Conservation (phyloP, 2,113 vertebrate genomes). For the Hassar affinis region DNA sequence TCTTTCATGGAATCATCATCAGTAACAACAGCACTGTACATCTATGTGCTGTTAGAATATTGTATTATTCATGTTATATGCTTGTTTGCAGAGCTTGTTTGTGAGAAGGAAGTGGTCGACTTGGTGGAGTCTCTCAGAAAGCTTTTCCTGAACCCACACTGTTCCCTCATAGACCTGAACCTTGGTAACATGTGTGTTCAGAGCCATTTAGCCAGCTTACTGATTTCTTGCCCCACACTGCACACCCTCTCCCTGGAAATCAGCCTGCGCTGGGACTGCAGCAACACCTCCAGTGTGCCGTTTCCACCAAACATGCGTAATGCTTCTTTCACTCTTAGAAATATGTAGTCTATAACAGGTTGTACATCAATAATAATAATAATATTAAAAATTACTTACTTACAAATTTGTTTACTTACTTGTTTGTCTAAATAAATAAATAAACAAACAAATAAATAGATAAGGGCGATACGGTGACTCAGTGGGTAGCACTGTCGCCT, state of each 20-base stretch:
- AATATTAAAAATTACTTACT: no score
- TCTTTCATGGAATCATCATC: neutral
- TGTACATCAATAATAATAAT: neutral
- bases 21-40: neutral
- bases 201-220: slow-evolving; percentile 22
- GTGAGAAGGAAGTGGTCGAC: slow-evolving; percentile 32
- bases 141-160: slow-evolving; percentile 44
- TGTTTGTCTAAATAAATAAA: no score
- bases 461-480: no score
- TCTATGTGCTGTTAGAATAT: neutral
- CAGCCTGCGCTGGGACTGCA: slow-evolving; percentile 20
- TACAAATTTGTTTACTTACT: no score
- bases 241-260: slow-evolving; percentile 42
- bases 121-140: slow-evolving; percentile 47
- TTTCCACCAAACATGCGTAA: slow-evolving; percentile 22
- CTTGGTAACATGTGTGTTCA: slow-evolving; percentile 34
- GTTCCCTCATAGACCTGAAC: slow-evolving; percentile 43
- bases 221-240: slow-evolving; percentile 41
- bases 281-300: no score
- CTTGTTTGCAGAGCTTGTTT: slow-evolving; percentile 39
- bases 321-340: neutral
- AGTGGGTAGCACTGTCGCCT: no score
- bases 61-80: neutral
- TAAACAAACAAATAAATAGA: no score
- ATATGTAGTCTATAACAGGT: neutral